phyloP scores from a whole-genome alignment of 2,113 vertebrate species.

The Micromys minutus region DNA sequence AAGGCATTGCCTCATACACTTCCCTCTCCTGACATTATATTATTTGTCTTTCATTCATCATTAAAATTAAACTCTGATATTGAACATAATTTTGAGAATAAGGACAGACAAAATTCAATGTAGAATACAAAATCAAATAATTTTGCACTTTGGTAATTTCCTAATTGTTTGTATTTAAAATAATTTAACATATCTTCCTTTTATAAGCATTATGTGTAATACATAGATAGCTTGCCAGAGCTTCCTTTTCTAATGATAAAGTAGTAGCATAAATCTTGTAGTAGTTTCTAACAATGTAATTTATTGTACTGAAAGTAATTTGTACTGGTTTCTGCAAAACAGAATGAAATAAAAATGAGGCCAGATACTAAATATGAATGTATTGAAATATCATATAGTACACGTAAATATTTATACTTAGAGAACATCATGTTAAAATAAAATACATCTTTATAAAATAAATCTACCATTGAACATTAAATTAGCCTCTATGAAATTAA shows the following conservation, averaged over 20 bases:
- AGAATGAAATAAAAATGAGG: neutral
- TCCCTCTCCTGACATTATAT: neutral
- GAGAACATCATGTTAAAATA: neutral
- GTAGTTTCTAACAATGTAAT: neutral
- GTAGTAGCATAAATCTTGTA: neutral
- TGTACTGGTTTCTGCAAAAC: neutral
- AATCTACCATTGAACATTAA: neutral
- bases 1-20: neutral
- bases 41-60: neutral
- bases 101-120: neutral
- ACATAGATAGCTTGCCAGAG: neutral
- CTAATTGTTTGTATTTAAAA: neutral
- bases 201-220: neutral
- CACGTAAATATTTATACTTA: neutral
- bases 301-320: neutral
- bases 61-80: constrained; percentile 13
- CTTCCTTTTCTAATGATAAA: neutral
- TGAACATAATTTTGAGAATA: neutral
- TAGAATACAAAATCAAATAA: neutral
- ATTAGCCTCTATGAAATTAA: neutral
- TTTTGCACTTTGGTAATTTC: neutral
- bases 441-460: neutral
- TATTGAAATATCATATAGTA: neutral
- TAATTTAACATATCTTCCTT: neutral
- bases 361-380: neutral